phyloP scores from a whole-genome alignment of 2,888 invertebrate genomes.

The Cheilosia pagana region DNA sequence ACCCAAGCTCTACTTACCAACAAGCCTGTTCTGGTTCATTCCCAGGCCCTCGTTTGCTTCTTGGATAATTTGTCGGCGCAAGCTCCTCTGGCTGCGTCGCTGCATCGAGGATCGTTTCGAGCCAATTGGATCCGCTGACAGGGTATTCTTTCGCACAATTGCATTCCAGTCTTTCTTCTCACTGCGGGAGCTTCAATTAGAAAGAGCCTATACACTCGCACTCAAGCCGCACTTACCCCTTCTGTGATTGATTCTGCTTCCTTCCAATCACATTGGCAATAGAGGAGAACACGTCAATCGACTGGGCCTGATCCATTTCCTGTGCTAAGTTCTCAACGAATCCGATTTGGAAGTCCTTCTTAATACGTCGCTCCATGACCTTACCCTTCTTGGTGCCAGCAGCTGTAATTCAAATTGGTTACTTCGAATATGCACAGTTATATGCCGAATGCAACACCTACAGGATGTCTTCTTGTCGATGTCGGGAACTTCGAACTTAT shows the following conservation, averaged over 20 bases:
- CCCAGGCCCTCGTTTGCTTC: constrained; percentile 87
- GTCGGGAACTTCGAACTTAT: constrained; percentile 93
- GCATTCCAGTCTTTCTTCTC: constrained; percentile 92
- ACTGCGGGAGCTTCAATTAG: constrained; percentile 65
- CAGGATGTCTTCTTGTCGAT: constrained; percentile 86
- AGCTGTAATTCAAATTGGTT: constrained; percentile 84
- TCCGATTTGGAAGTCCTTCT: constrained; percentile 96
- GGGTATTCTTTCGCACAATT: constrained; percentile 89
- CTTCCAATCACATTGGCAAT: constrained; percentile 92
- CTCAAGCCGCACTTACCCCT: constrained; percentile 77
- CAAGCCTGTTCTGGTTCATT: constrained; percentile 89
- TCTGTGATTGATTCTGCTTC: constrained; percentile 81
- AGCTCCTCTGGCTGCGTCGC: constrained; percentile 88
- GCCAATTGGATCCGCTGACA: constrained; percentile 90
- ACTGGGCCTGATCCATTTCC: constrained; percentile 88
- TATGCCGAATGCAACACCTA: constrained; percentile 71
- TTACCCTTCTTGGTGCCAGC: constrained; percentile 89
- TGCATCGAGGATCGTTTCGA: constrained; percentile 88
- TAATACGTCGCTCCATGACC: constrained; percentile 92
- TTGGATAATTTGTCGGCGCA: constrained; percentile 88
- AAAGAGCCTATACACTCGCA: neutral
- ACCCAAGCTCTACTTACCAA: constrained; percentile 84
- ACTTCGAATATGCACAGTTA: neutral
- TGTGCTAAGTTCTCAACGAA: constrained; percentile 92
- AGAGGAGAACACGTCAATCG: constrained; percentile 92